Base-by-base conservation (phyloP, 2,797 vertebrate species). In the Coregonus sp. region DNA sequence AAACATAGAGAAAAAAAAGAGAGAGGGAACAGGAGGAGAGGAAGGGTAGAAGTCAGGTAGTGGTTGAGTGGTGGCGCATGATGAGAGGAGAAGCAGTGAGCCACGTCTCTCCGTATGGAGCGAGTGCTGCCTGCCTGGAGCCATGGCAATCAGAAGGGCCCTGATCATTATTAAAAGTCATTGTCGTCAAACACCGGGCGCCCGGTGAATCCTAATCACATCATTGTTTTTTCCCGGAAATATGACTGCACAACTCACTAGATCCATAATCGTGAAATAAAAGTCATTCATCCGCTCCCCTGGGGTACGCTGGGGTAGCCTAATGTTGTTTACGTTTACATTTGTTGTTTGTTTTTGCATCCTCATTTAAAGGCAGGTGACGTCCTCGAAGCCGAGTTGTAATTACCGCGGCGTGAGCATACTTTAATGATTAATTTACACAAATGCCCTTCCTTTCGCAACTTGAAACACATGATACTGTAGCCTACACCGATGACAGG, bases 151-250 rank as follows among this genome's bases (percentile, higher is more conserved):
- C 79, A 85, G 74, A 66, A 31, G 73, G 82, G 78, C 87, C 86
- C 87, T 84, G 71, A 81, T 90, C 90, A 92, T 92, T 91, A 93
- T 89, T 80, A 85, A 75, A 86, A 82, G 80, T 84, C 81, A 81
- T 88, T 89, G 89, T 85, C 76, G 66, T 71, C 80, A 76, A 84
- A 87, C 78, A 72, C 75, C 75, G 77, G 65, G 65, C 12, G 73
- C 75, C 65, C 35, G 5, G 9, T 84, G 81, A 85, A 87, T 91
- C 29, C 80, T 87, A 90, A 89, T 88, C 80, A 80, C 40, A 76
- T 83, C 73, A 83, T 86, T 88, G 86, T 81, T 78, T 69, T 78
- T 71, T 78, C 67, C 56, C 51, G 25, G 76, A 54, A 82, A 78
- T 74, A 76, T 83, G 70, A 80, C 79, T 29, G 40, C 74, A 70